Conservation (phyloP, 2,113 vertebrate species). For the Nothobranchius furzeri region DNA sequence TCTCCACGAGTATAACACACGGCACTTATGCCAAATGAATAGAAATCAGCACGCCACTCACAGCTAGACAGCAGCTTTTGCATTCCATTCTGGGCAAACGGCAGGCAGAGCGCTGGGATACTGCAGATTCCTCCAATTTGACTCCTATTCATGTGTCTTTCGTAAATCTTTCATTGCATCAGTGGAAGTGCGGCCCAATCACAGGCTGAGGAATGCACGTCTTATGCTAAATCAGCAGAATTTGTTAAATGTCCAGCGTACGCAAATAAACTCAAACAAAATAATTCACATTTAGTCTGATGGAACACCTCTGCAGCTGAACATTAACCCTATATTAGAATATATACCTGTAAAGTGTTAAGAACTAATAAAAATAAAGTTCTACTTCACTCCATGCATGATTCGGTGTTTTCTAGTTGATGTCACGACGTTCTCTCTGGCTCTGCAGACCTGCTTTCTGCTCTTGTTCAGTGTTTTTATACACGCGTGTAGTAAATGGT, state of each 20-base stretch:
- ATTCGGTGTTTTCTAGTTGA: not conserved
- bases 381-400: not conserved
- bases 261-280: not conserved
- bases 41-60: not conserved
- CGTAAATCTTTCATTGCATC: not conserved
- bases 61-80: not conserved
- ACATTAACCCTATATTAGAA: not conserved
- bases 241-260: not conserved
- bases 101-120: not conserved
- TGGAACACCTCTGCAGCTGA: not conserved
- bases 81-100: not conserved
- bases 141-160: not conserved
- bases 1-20: not conserved
- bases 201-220: not conserved
- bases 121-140: not conserved
- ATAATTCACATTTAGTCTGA: not conserved
- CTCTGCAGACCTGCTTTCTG: too few relatives aligned
- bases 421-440: too few relatives aligned
- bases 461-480: too few relatives aligned
- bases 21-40: slow-evolving; percentile 7
- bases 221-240: not conserved
- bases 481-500: too few relatives aligned
- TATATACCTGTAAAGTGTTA: not conserved
- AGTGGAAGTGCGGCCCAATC: not conserved
- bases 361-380: too few relatives aligned